Evolutionary conservation across 2,113 vertebrate species (phyloP).

Genomic region (Eublepharis macularius): DNA sequence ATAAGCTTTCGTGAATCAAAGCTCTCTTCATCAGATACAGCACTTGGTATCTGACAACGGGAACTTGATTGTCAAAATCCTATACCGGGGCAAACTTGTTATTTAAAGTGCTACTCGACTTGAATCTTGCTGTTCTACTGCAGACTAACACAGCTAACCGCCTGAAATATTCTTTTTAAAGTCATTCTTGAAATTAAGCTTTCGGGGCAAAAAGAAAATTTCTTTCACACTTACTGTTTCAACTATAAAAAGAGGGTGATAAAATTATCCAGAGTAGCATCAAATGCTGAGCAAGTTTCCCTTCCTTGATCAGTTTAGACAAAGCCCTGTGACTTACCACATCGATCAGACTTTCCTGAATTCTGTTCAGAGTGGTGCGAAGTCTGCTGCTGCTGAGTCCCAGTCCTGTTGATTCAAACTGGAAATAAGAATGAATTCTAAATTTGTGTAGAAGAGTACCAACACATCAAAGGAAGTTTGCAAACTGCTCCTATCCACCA

Average conservation of each 20-base stretch:
- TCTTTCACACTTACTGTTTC: no score
- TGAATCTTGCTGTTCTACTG: no score
- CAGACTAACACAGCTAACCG: no score
- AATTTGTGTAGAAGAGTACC: not conserved
- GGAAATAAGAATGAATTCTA: slow-evolving; percentile 53
- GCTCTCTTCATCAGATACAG: no score
- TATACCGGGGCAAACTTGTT: no score
- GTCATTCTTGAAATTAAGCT: no score
- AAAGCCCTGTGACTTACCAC: slow-evolving; percentile 79
- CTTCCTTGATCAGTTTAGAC: not conserved
- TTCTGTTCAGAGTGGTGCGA: slow-evolving; percentile 93
- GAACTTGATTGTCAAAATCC: no score
- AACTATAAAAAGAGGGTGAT: not conserved
- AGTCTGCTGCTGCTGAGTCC: slow-evolving; percentile 97
- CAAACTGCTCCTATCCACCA: not conserved
- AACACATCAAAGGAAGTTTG: not conserved
- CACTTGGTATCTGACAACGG: no score
- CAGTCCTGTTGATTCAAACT: slow-evolving; percentile 95
- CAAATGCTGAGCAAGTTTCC: not conserved
- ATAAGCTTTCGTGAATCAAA: no score
- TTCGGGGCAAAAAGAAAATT: no score
- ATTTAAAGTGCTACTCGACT: no score
- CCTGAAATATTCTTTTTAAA: not conserved
- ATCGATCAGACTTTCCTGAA: slow-evolving; percentile 97
- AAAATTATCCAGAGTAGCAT: not conserved